Evolutionary conservation across 1,140 invertebrate species (phyloP).

Genomic region (Brachionus rubens): DNA sequence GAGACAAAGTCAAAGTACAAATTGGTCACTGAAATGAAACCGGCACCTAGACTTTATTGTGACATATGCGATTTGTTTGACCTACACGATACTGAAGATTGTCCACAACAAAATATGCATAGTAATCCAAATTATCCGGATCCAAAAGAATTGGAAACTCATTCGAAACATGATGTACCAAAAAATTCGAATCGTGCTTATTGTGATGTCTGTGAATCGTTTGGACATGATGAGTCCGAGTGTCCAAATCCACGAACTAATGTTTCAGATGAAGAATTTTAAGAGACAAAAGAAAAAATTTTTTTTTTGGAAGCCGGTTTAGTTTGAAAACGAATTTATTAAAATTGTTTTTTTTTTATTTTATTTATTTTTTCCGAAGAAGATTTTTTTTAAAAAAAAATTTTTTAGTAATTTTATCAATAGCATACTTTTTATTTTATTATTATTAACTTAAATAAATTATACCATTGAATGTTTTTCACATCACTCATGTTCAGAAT

Average conservation of each 20-base stretch:
- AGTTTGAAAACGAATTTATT: too few species aligned
- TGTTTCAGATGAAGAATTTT: slow-evolving; percentile 45
- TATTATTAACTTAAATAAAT: too few species aligned
- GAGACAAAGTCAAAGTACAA: slow-evolving; percentile 24
- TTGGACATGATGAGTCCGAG: slow-evolving; percentile 26
- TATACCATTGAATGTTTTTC: too few species aligned
- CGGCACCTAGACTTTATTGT: slow-evolving; percentile 75
- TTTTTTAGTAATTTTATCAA: too few species aligned
- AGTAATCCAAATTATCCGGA: slow-evolving; percentile 48
- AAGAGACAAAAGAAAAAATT: too few species aligned
- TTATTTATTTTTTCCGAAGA: too few species aligned
- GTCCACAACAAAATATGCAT: slow-evolving; percentile 73
- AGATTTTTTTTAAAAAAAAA: too few species aligned
- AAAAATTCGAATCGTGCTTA: slow-evolving; percentile 9
- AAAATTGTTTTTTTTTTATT: too few species aligned
- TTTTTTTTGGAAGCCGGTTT: too few species aligned
- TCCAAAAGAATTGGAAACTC: not conserved
- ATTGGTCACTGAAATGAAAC: not conserved
- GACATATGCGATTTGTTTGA: slow-evolving; percentile 97
- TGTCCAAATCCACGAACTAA: slow-evolving; percentile 12
- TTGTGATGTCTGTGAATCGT: slow-evolving; percentile 31
- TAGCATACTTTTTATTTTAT: too few species aligned
- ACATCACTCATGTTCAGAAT: too few species aligned
- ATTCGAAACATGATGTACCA: slow-evolving; percentile 31
- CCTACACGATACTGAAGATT: slow-evolving; percentile 92